A percentile compares a stretch with the other conserved stretches of the same genome.
phyloP scores from a whole-genome alignment of 2,888 invertebrate species.

The Xestia xanthographa region DNA sequence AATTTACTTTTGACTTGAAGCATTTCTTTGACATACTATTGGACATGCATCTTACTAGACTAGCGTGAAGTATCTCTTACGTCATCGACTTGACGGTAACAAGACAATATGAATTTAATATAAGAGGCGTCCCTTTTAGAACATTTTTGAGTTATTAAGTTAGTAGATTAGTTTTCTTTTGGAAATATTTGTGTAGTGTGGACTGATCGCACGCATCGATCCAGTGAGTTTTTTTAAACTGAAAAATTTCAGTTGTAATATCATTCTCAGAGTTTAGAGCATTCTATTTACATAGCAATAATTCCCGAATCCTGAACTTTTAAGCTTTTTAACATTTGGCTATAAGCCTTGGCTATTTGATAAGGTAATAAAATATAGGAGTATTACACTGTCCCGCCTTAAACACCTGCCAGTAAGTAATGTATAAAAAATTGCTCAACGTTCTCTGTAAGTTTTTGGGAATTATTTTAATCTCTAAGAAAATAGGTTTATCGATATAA shows the following conservation, averaged over 20 bases:
- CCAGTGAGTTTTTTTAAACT: slow-evolving; percentile 71
- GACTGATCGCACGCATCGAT: slow-evolving; percentile 69
- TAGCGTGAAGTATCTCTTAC: slow-evolving; percentile 27
- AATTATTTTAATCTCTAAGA: slow-evolving; percentile 54
- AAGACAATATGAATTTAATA: slow-evolving; percentile 62
- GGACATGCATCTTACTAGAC: slow-evolving; percentile 39
- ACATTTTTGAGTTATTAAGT: slow-evolving; percentile 77
- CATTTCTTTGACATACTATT: slow-evolving; percentile 51
- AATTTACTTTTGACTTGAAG: slow-evolving; percentile 58
- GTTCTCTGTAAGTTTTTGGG: slow-evolving; percentile 48
- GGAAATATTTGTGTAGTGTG: slow-evolving; percentile 81
- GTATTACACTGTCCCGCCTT: slow-evolving; percentile 46
- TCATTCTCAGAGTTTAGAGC: slow-evolving; percentile 59
- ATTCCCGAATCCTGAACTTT: slow-evolving; percentile 38
- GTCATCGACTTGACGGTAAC: slow-evolving; percentile 55
- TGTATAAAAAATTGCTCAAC: slow-evolving; percentile 51
- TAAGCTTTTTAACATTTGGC: slow-evolving; percentile 22
- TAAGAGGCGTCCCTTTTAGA: slow-evolving; percentile 74
- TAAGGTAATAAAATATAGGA: slow-evolving; percentile 39
- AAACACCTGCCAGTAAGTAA: slow-evolving; percentile 21
- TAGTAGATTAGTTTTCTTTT: slow-evolving; percentile 81
- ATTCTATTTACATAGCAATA: slow-evolving; percentile 52
- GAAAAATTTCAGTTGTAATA: slow-evolving; percentile 76
- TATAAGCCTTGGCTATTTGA: slow-evolving; percentile 19
- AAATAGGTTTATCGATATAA: slow-evolving; percentile 49